These are phyloP conservation scores for Microplitis mediator DNA, from an alignment of 1,140 invertebrate species.

Conservation along the genomic window DNA sequence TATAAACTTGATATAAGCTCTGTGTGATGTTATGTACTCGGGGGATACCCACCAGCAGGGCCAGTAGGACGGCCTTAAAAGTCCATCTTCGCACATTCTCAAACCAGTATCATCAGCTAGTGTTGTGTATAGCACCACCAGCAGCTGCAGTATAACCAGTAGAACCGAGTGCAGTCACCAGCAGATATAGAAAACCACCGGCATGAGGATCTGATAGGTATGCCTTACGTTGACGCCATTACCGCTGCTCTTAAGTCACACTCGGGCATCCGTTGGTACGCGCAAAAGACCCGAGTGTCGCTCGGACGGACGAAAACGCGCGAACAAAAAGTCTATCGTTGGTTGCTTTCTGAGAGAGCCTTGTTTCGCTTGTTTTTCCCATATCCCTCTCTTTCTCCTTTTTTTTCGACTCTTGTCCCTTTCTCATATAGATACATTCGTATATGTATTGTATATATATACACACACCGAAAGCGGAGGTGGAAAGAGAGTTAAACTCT, in stretches of 20 bases:
- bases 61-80: no score
- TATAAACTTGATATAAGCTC: no score
- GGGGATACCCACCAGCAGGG: no score
- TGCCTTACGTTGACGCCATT: slow-evolving; percentile 45
- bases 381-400: slow-evolving; percentile 1
- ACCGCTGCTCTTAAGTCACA: slow-evolving; percentile 41
- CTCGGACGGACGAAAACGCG: slow-evolving; percentile 29
- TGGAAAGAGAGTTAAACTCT: neutral
- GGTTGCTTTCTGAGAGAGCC: neutral
- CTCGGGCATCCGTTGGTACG: neutral
- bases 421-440: neutral
- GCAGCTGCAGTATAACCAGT: neutral
- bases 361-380: neutral
- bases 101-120: no score
- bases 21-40: no score
- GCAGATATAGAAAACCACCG: neutral
- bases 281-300: slow-evolving; percentile 15
- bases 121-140: no score
- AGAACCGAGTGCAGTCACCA: neutral
- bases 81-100: no score
- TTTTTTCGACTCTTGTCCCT: neutral
- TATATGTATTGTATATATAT: neutral
- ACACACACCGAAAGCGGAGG: slow-evolving; percentile 3
- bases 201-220: slow-evolving; percentile 35
- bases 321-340: slow-evolving; percentile 38